Base-by-base conservation (phyloP, 2,113 vertebrate genomes). In the Leucopsar rothschildi region DNA sequence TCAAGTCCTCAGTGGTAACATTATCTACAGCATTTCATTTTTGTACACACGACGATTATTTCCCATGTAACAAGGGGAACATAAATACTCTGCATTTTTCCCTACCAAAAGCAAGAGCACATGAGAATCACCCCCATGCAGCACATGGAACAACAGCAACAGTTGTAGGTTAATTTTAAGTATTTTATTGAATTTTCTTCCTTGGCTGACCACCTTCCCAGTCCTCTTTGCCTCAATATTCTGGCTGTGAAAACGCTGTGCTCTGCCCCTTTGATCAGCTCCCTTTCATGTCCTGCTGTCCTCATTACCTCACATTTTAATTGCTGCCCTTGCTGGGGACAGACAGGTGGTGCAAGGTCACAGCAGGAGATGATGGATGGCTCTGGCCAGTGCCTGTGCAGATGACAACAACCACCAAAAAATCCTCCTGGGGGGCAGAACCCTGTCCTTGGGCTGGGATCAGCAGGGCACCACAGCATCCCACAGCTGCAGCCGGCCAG, bases 191-290 rank as follows among this genome's bases (percentile, higher is more conserved):
- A 5, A 3, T 61, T 88, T 68, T 25, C 28, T 82, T 28, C 47
- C 44, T 85, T 72, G 33, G 28, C 70, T 25, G 64, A 11, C 35
- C 47, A 29, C 35, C 0, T 60, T 69, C 72, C 33, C 64, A 69
- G 50, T 4, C 21, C 49, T 14, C 20, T 40, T 68, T 25, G 63
- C 66, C 79, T 92, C 85, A 16, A 4, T 68, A 47, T 75, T 77
- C 22, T 6, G 33, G 39, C 47, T 40, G 56, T 83, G 85, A 24
- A 64, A 90, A 65, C 33, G 37, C 40, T 3, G 7, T 4, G 33
- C 72, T 92, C 91, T 95, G 49, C 23, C 77, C 63, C 94, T 97
- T 97, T 96, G 96, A 95, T 96, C 91, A 90, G 72, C 69, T 44
- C 61, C 79, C 87, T 96, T 97, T 97, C 91, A 94, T 95, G 92